A percentile compares a stretch with the other conserved stretches of the same genome.
Evolutionary conservation across 1,140 invertebrate species (phyloP).

Genomic region (Sweltsa coloradensis): DNA sequence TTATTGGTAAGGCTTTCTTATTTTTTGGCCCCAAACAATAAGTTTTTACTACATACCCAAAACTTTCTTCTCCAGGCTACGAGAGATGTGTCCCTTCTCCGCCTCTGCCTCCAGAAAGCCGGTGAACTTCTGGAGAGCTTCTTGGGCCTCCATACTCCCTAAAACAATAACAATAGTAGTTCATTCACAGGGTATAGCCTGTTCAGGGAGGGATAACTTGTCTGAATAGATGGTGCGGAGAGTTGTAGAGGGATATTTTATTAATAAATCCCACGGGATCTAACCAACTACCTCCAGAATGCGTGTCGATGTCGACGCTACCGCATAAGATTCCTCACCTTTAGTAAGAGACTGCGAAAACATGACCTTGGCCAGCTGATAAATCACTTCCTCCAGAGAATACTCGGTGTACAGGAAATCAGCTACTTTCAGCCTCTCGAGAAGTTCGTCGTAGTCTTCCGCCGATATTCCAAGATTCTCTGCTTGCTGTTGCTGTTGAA

Average conservation of each 20-base stretch:
- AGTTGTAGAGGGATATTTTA: no score
- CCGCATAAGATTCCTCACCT: conserved; percentile 29
- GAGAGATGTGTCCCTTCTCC: conserved; percentile 50
- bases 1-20: no score
- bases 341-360: conserved; percentile 52
- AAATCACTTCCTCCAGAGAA: conserved; percentile 60
- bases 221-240: no score
- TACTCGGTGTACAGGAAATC: conserved; percentile 57
- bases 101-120: conserved; percentile 55
- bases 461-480: conserved; percentile 31
- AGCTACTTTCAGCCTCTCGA: conserved; percentile 43
- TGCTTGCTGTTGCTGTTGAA: no score
- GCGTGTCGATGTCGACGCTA: no score
- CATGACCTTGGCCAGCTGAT: conserved; percentile 63
- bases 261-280: no score
- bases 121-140: conserved; percentile 52
- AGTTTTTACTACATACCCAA: conserved; percentile 46
- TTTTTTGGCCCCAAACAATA: no score
- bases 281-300: no score
- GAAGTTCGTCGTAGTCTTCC: conserved; percentile 40
- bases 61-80: conserved; percentile 56
- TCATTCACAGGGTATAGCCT: no score
- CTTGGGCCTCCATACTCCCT: conserved; percentile 45
- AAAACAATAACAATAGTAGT: no score
- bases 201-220: no score